A percentile compares a stretch with the other conserved stretches of the same genome.
phyloP scores from a whole-genome alignment of 1,140 invertebrate genomes.

The Propsilocerus akamusi region DNA sequence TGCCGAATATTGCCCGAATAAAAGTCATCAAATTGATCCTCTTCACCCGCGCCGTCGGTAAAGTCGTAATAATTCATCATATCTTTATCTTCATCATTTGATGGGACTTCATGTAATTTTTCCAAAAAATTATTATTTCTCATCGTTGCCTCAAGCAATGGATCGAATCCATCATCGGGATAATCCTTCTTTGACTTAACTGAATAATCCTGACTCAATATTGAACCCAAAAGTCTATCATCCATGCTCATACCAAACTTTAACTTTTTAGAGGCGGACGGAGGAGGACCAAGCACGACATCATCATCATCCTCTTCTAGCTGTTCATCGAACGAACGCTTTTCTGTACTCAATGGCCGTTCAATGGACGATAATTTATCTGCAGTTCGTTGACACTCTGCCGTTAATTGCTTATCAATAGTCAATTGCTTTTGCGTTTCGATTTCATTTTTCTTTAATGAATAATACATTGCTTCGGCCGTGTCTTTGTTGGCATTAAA shows the following conservation, averaged over 20 bases:
- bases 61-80: neutral
- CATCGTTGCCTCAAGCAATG: neutral
- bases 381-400: neutral
- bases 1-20: conserved; percentile 16
- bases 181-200: neutral
- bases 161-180: neutral
- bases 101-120: neutral
- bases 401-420: neutral
- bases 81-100: neutral
- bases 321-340: neutral
- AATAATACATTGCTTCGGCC: conserved; percentile 11
- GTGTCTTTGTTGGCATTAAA: conserved; percentile 8
- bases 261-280: neutral
- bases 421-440: neutral
- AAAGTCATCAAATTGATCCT: conserved; percentile 4
- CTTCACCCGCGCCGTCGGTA: neutral
- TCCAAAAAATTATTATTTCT: neutral
- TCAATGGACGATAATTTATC: too few species aligned
- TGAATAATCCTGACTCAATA: neutral
- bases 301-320: neutral
- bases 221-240: neutral
- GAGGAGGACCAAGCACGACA: neutral
- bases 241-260: neutral
- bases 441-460: conserved; percentile 12
- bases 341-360: too few species aligned